phyloP scores from a whole-genome alignment of 2,888 invertebrate genomes.

The Dynastes hyllus region DNA sequence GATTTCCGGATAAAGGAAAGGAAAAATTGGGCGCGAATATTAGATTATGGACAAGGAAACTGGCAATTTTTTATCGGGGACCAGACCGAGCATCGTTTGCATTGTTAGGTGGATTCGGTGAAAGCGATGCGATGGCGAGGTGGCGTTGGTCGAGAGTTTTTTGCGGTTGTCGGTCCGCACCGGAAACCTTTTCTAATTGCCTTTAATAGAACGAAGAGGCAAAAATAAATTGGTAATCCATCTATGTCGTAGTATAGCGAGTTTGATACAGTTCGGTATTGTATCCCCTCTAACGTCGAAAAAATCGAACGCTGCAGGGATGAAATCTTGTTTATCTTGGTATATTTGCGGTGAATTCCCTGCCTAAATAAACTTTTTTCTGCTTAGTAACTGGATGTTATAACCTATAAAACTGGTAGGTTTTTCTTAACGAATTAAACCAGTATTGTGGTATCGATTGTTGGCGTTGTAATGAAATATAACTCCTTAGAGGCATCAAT shows the following conservation, averaged over 20 bases:
- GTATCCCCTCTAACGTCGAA: not conserved
- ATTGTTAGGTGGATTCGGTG: not conserved
- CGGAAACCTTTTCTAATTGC: conserved; percentile 33
- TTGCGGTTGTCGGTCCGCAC: not conserved
- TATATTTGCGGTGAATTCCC: not conserved
- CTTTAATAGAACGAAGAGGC: conserved; percentile 30
- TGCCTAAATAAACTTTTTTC: not conserved
- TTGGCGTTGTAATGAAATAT: too few species aligned
- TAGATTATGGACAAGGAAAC: conserved; percentile 18
- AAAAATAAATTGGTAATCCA: conserved; percentile 36
- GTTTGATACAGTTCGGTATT: conserved; percentile 21
- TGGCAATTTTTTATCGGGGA: conserved; percentile 1
- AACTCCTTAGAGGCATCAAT: too few species aligned
- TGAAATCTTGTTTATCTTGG: conserved; percentile 19
- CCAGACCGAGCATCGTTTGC: conserved; percentile 15
- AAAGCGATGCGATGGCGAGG: conserved; percentile 13
- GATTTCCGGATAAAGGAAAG: not conserved
- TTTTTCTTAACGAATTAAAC: too few species aligned
- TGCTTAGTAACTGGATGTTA: too few species aligned
- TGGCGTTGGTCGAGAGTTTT: not conserved
- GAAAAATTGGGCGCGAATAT: conserved; percentile 17
- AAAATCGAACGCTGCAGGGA: conserved; percentile 1
- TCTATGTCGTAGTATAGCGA: conserved; percentile 32
- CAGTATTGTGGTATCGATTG: too few species aligned
- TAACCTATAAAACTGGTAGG: too few species aligned